Base-by-base conservation (phyloP, 2,797 vertebrate genomes). In the Sorex maritimensis region DNA sequence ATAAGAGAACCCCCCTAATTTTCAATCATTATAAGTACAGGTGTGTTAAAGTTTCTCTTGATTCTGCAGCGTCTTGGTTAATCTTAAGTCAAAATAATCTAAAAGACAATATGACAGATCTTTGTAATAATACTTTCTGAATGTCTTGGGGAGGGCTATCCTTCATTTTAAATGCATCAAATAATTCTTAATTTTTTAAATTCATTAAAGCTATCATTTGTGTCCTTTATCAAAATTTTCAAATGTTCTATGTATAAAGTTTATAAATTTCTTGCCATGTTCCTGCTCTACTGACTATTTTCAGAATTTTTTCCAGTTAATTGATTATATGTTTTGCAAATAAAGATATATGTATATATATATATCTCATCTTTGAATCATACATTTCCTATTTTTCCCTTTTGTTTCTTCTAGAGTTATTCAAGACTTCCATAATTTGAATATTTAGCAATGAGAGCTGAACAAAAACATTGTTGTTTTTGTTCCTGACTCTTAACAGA, bases 331-430 rank as follows among this genome's bases (percentile, higher is more conserved):
- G 2, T 71, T 91, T 34, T 72, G 4, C 28, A 80, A 24, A 65
- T 21, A 71, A n/a, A 17, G n/a, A 61, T 5, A 44, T 44, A 44
- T 34, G 34, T 34, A 34, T 34, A 34, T 34, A 34, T 34, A 34
- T 34, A 34, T 34, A 34, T 34, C 34, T 34, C 34, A 38, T n/a
- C 14, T 84, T 77, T 15, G 21, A 84, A 44, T 72, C 24, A 23
- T 72, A 4, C 14, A 68, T 68, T 28, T 67, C 65, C 15, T 92
- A 28, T 68, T 49, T 41, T 52, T 65, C 9, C 5, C 63, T 88
- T 72, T 72, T 93, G 52, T 88, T 52, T 83, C 26, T 83, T 78
- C 52, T 13, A 15, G 26, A 93, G 67, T 73, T 79, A 79, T 38
- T 23, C 13, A 58, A 58, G 67, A 46, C 11, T 79, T 84, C 23